Conservation (phyloP, 2,797 vertebrate species). For the Heteromormyrus szaboi region DNA sequence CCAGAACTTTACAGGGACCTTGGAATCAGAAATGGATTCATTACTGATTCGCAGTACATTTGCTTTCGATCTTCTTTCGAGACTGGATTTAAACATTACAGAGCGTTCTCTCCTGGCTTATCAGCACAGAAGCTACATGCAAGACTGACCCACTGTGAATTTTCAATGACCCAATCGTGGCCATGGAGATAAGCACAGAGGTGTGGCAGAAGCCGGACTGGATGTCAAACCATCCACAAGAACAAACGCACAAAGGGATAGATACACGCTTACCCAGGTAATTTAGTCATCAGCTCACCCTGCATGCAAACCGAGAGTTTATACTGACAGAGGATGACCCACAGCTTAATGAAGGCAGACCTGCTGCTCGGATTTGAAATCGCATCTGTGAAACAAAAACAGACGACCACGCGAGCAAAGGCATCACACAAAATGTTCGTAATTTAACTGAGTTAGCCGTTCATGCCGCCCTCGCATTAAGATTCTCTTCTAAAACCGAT, state of each 20-base stretch:
- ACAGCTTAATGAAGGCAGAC: not conserved
- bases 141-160: not conserved
- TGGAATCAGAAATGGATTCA: not conserved
- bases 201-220: not conserved
- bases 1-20: not conserved
- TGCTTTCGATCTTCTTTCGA: not conserved
- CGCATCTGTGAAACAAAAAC: not conserved
- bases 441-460: not conserved
- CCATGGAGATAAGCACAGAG: not conserved
- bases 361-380: not conserved
- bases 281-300: not conserved
- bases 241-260: not conserved
- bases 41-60: not conserved
- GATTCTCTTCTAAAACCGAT: not conserved
- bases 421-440: not conserved
- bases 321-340: not conserved
- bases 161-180: not conserved
- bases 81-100: not conserved
- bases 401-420: not conserved
- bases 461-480: not conserved
- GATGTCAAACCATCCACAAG: not conserved
- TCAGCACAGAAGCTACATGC: not conserved
- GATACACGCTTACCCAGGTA: not conserved
- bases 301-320: not conserved
- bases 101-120: not conserved